Evolutionary conservation across 2,113 vertebrate genomes (phyloP).

Genomic region (Mormyrus lacerda): DNA sequence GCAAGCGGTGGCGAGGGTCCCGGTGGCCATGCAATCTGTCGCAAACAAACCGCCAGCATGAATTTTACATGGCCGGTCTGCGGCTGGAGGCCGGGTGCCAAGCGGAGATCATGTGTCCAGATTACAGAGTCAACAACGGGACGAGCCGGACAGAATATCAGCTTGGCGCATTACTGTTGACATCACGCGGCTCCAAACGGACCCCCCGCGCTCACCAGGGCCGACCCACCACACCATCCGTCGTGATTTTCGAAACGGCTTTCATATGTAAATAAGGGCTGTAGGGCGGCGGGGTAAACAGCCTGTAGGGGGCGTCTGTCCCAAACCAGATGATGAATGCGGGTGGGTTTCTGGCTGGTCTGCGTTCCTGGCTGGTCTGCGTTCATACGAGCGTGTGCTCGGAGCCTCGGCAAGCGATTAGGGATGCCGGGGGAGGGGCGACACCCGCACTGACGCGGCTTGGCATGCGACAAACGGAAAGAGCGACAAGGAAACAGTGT

Average conservation of each 20-base stretch:
- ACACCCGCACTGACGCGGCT: not conserved
- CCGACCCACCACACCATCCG: not conserved
- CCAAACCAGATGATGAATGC: not conserved
- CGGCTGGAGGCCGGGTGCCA: not conserved
- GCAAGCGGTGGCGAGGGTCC: not conserved
- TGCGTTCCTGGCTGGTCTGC: not conserved
- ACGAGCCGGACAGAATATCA: not conserved
- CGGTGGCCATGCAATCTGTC: conserved; percentile 15
- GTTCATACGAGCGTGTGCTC: not conserved
- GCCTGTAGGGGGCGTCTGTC: not conserved
- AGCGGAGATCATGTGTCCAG: not conserved
- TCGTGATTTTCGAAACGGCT: not conserved
- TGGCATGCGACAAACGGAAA: not conserved
- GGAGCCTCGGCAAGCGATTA: not conserved
- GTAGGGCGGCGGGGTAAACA: not conserved
- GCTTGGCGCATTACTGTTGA: not conserved
- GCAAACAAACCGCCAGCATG: not conserved
- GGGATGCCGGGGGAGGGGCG: not conserved
- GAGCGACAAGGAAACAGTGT: not conserved
- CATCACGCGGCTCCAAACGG: not conserved
- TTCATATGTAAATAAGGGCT: not conserved
- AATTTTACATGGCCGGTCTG: conserved; percentile 11
- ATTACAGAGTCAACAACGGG: not conserved
- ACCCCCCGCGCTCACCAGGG: not conserved
- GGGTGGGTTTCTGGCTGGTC: not conserved